phyloP scores from a whole-genome alignment of 2,888 invertebrate species.

The Cheilosia vernalis region DNA sequence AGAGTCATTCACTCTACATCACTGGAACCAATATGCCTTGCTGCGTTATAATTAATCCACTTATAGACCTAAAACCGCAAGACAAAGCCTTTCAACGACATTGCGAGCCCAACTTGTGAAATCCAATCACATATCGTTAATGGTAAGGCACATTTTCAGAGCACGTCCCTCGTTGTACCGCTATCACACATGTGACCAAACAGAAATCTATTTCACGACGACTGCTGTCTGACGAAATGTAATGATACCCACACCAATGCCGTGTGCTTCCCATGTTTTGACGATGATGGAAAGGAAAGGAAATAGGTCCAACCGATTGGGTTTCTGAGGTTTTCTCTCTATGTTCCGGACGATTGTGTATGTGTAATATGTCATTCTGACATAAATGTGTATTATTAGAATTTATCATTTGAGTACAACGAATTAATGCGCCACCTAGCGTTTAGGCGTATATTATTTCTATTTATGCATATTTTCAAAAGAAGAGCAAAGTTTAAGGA shows the following conservation, averaged over 20 bases:
- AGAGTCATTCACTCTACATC: constrained; percentile 5
- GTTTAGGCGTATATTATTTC: neutral
- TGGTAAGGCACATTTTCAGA: constrained; percentile 20
- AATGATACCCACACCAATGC: constrained; percentile 26
- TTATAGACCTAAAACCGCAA: constrained; percentile 36
- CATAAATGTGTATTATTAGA: constrained; percentile 19
- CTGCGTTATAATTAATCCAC: constrained; percentile 37
- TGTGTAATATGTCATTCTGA: constrained; percentile 38
- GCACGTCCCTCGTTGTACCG: constrained; percentile 25
- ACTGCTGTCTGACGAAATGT: neutral
- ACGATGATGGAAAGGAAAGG: constrained; percentile 13
- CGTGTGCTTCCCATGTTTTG: neutral
- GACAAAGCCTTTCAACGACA: constrained; percentile 20
- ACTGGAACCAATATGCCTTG: neutral
- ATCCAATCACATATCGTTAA: constrained; percentile 22
- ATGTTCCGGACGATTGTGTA: constrained; percentile 16
- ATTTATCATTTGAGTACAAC: constrained; percentile 7
- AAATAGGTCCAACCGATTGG: constrained; percentile 67
- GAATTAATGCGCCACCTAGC: constrained; percentile 32
- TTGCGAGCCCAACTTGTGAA: constrained; percentile 39
- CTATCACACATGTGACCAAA: constrained; percentile 8
- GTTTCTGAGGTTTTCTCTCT: constrained; percentile 62
- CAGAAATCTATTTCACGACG: constrained; percentile 4
- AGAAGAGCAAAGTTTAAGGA: constrained; percentile 37
- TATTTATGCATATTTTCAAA: neutral